Evolutionary conservation across 2,888 invertebrate species (phyloP).

Genomic region (Hecatera dysodea): DNA sequence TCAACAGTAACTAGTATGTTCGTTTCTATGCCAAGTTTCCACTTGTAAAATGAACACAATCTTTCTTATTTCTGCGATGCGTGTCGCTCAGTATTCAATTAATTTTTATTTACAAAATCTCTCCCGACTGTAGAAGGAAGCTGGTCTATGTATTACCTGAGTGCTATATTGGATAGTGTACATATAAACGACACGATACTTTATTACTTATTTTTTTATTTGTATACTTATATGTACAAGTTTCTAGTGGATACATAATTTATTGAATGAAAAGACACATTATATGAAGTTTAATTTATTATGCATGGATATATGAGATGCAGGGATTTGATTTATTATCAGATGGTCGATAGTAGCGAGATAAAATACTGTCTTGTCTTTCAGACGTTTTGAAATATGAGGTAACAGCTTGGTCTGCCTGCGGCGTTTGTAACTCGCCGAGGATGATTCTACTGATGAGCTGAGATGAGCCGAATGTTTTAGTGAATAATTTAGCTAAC

Average conservation of each 20-base stretch:
- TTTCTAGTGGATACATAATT: constrained; percentile 10
- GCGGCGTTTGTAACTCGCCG: not conserved
- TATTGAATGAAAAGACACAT: constrained; percentile 18
- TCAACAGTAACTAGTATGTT: not conserved
- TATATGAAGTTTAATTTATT: constrained; percentile 1
- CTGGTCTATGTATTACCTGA: constrained; percentile 17
- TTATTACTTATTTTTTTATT: constrained; percentile 40
- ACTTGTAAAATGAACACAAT: constrained; percentile 5
- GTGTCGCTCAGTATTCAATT: constrained; percentile 22
- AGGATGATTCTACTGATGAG: not conserved
- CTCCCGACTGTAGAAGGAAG: constrained; percentile 26
- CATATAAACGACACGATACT: constrained; percentile 20
- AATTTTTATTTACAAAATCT: constrained; percentile 40
- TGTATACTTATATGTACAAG: constrained; percentile 2
- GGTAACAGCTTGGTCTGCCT: not conserved
- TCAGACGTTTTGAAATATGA: not conserved
- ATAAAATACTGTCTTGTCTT: not conserved
- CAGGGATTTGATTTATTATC: not conserved
- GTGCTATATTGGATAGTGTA: constrained; percentile 28
- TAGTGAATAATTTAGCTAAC: not conserved
- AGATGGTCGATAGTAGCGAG: not conserved
- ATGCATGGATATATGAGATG: constrained; percentile 6
- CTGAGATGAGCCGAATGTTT: not conserved
- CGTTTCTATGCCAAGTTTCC: constrained; percentile 8
- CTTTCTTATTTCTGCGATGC: constrained; percentile 15